These are phyloP conservation scores for Sipha maydis DNA, from an alignment of 2,888 invertebrate genomes.

Conservation along the genomic window DNA sequence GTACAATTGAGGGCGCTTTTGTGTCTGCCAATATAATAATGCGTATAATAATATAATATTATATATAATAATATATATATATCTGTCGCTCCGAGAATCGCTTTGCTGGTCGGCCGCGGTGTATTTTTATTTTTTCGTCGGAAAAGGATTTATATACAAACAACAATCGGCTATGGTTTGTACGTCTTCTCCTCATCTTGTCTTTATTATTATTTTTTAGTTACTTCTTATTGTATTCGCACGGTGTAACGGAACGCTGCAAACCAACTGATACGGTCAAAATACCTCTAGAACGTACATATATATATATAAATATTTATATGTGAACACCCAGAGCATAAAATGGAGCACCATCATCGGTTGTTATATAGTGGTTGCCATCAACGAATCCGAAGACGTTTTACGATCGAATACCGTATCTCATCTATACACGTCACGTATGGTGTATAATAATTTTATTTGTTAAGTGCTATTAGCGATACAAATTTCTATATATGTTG, in stretches of 20 bases:
- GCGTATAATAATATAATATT: constrained; percentile 2
- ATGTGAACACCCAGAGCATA: neutral
- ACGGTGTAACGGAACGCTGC: constrained; percentile 41
- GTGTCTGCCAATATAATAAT: constrained; percentile 25
- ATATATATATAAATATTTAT: neutral
- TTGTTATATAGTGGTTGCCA: neutral
- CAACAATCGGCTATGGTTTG: constrained; percentile 39
- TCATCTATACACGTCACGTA: neutral
- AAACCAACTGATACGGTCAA: neutral
- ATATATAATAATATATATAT: constrained; percentile 8
- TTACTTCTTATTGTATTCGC: constrained; percentile 30
- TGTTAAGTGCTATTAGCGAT: neutral
- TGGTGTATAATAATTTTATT: neutral
- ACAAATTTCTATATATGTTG: neutral
- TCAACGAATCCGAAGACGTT: constrained; percentile 27
- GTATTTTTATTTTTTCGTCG: constrained; percentile 31
- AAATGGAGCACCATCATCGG: constrained; percentile 2
- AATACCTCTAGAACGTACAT: neutral
- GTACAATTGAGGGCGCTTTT: constrained; percentile 60
- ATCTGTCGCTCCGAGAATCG: neutral
- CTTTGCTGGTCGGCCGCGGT: neutral
- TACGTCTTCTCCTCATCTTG: neutral
- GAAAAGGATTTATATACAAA: constrained; percentile 51
- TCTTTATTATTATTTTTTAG: constrained; percentile 13
- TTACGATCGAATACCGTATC: neutral